These are phyloP conservation scores for Suricata suricatta DNA, from an alignment of 2,113 vertebrate species.

Conservation along the genomic window DNA sequence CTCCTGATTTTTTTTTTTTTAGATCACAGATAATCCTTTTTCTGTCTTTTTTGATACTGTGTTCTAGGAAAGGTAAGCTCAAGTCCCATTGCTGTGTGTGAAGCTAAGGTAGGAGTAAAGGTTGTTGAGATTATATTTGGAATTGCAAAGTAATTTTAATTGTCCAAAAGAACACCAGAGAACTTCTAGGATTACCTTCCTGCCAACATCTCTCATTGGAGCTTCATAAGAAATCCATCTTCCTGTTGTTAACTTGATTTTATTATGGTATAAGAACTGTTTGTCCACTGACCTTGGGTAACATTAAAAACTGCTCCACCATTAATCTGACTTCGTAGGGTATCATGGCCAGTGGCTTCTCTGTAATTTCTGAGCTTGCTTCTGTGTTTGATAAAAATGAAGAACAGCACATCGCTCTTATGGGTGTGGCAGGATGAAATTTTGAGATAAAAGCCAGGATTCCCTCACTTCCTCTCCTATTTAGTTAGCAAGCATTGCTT, in stretches of 20 bases:
- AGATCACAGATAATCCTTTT: neutral
- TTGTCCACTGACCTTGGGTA: neutral
- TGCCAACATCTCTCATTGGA: neutral
- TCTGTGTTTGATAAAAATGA: neutral
- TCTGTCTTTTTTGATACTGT: neutral
- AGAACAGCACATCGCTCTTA: neutral
- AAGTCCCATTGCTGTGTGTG: neutral
- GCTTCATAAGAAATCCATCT: neutral
- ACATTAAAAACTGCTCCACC: neutral
- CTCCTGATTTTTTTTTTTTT: neutral
- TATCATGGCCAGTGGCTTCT: neutral
- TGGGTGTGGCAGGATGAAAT: neutral
- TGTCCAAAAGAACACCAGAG: neutral
- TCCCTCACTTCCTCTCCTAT: neutral
- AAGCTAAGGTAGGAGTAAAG: too few relatives aligned
- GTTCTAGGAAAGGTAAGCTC: neutral
- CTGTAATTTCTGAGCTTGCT: neutral
- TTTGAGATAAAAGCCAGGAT: neutral
- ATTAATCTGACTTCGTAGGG: neutral
- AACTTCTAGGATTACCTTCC: neutral
- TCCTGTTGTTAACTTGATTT: neutral
- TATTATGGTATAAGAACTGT: neutral
- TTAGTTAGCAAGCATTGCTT: slow-evolving; percentile 5
- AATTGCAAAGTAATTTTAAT: slow-evolving; percentile 10
- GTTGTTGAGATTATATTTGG: neutral